Evolutionary conservation across 2,797 vertebrate genomes (phyloP), one percentile per base, ranked within the genome.

Genomic region (Kryptopterus vitreolus): DNA sequence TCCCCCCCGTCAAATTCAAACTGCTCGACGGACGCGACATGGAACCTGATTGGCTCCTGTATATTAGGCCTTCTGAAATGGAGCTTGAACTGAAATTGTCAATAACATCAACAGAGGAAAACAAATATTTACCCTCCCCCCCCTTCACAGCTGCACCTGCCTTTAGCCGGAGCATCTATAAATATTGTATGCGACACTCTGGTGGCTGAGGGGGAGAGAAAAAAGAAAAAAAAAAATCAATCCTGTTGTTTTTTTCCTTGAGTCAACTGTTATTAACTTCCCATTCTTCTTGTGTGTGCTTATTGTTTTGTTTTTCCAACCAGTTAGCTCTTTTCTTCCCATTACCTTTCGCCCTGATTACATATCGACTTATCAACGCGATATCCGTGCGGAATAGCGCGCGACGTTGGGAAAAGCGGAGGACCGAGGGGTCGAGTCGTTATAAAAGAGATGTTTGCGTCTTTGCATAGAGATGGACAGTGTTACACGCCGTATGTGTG

Each of bases 231-330:
- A 6, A 65, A 72, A 74, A 82, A 78, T 82, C 76, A 82, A 78
- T 82, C 76, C 61, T 6, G 11, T 70, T 50, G 77, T 75, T 76
- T 61, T 70, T 50, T 4, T 1, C 3, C 59, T 52, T 35, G 48
- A 74, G 76, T 82, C 81, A 58, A 82, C 59, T 69, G n/a, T 78
- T 82, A 82, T 82, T 78, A 82, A 78, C 81, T 59, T 61, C 75
- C 48, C 52, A 63, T 73, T 78, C 81, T 52, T 78, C 70, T n/a
- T 12, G 33, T 53, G 69, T 59, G 38, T 58, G 76, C 16, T 24
- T 74, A 68, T n/a, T 74, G 61, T 33, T 53, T 63, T 74, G 7
- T 62, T 53, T 82, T 78, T 59, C 12, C 4, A 46, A 18, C 43
- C 61, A 38, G 20, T 74, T 77, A 38, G 52, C n/a, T 52, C 52